phyloP scores from a whole-genome alignment of 2,797 vertebrate genomes.

The Danionella dracula region DNA sequence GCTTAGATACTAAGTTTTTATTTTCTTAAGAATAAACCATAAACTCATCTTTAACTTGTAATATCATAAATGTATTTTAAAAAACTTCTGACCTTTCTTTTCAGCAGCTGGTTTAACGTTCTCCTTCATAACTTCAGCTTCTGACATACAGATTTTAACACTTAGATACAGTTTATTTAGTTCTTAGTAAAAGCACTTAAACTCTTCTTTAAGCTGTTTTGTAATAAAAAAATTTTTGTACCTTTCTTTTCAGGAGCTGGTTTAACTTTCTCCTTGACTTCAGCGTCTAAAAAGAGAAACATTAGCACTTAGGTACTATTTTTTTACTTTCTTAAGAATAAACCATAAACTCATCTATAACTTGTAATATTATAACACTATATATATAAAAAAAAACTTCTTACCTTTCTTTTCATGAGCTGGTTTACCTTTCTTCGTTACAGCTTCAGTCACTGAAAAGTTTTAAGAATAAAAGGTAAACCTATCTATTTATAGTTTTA shows the following conservation, averaged over 20 bases:
- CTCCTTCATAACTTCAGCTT: constrained; percentile 39
- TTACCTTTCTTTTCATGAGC: neutral
- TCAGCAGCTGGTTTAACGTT: constrained; percentile 44
- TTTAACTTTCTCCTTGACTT: constrained; percentile 39
- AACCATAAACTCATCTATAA: no score
- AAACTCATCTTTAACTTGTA: no score
- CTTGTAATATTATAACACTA: no score
- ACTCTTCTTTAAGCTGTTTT: no score
- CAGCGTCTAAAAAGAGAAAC: constrained; percentile 23
- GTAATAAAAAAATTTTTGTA: neutral
- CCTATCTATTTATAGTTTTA: no score
- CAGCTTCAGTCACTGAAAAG: constrained; percentile 23
- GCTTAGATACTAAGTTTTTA: no score
- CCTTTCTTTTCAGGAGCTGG: neutral
- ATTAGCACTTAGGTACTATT: no score
- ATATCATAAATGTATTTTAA: neutral
- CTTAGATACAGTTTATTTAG: neutral
- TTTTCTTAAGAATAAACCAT: neutral
- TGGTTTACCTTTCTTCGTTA: constrained; percentile 41
- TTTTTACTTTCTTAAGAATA: no score
- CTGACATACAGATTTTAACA: neutral
- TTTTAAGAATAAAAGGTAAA: neutral
- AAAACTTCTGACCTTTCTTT: constrained; percentile 46
- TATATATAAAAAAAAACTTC: neutral
- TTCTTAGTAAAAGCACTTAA: no score